phyloP scores from a whole-genome alignment of 2,797 vertebrate genomes.

The Pteronotus mesoamericanus region DNA sequence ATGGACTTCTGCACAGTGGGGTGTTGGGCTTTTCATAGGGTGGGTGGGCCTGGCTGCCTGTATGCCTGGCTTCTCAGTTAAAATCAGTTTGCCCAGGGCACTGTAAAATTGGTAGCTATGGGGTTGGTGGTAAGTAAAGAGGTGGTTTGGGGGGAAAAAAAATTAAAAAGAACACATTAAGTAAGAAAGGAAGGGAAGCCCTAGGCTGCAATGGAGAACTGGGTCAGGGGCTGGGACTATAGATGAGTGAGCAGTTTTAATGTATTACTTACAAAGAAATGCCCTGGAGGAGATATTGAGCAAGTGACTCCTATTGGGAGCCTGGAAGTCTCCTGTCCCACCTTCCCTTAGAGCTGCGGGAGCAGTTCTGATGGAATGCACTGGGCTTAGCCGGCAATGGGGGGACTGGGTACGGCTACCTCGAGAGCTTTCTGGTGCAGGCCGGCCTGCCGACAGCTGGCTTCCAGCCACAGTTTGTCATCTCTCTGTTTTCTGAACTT shows the following conservation, averaged over 20 bases:
- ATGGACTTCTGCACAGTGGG: not conserved
- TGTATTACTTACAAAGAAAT: constrained; percentile 14
- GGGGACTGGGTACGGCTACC: fast-evolving
- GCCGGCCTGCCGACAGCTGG: not conserved
- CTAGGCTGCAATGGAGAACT: not conserved
- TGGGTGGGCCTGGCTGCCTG: not conserved
- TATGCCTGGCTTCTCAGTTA: not conserved
- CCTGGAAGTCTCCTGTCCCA: not conserved
- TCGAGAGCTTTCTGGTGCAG: not conserved
- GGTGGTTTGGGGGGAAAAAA: not conserved
- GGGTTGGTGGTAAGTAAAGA: not conserved
- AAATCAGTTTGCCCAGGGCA: not conserved
- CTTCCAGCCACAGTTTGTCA: not conserved
- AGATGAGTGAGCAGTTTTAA: constrained; percentile 40
- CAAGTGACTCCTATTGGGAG: constrained; percentile 2
- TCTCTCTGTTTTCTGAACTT: not conserved
- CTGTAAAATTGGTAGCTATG: not conserved
- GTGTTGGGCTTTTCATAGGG: fast-evolving
- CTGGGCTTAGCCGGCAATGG: not conserved
- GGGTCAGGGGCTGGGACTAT: constrained; percentile 17
- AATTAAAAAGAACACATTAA: not conserved
- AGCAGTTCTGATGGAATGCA: not conserved
- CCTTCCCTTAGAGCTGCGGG: not conserved
- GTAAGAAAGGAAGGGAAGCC: not conserved
- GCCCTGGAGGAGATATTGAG: constrained; percentile 36